These are phyloP conservation scores for Synanthedon formicaeformis DNA, from an alignment of 2,888 invertebrate genomes.

Conservation along the genomic window DNA sequence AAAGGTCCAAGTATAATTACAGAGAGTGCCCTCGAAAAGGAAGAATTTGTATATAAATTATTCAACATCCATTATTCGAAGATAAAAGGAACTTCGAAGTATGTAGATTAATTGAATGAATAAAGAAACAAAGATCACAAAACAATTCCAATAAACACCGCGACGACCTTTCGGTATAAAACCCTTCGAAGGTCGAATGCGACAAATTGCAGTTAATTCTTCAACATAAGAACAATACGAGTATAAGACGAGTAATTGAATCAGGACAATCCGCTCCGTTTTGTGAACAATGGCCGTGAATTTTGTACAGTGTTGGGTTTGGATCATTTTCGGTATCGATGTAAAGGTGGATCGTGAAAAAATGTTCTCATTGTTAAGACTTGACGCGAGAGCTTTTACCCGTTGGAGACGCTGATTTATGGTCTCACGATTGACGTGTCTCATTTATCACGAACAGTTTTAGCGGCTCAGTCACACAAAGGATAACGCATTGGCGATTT, in stretches of 20 bases:
- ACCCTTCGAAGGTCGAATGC: slow-evolving; percentile 31
- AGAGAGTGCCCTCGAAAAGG: neutral
- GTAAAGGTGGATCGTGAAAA: neutral
- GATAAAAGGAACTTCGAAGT: neutral
- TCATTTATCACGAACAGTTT: slow-evolving; percentile 53
- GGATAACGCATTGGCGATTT: slow-evolving; percentile 41
- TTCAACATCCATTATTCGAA: slow-evolving; percentile 2
- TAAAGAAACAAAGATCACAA: slow-evolving; percentile 2
- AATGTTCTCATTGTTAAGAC: neutral
- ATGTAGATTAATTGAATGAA: neutral
- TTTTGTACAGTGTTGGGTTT: neutral
- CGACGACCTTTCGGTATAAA: slow-evolving; percentile 9
- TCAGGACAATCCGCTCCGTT: neutral
- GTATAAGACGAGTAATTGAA: slow-evolving; percentile 13
- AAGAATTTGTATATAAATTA: slow-evolving; percentile 1
- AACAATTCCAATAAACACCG: slow-evolving; percentile 9
- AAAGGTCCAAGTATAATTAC: too few species aligned
- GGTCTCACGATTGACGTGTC: slow-evolving; percentile 37
- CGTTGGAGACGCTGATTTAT: slow-evolving; percentile 45
- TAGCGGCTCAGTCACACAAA: slow-evolving; percentile 41
- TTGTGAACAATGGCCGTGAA: neutral
- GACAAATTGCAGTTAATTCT: slow-evolving; percentile 28
- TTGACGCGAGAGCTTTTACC: slow-evolving; percentile 8
- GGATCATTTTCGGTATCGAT: neutral
- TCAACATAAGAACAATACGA: slow-evolving; percentile 19